phyloP scores from a whole-genome alignment of 2,113 vertebrate species.

The Turdus rufiventris region DNA sequence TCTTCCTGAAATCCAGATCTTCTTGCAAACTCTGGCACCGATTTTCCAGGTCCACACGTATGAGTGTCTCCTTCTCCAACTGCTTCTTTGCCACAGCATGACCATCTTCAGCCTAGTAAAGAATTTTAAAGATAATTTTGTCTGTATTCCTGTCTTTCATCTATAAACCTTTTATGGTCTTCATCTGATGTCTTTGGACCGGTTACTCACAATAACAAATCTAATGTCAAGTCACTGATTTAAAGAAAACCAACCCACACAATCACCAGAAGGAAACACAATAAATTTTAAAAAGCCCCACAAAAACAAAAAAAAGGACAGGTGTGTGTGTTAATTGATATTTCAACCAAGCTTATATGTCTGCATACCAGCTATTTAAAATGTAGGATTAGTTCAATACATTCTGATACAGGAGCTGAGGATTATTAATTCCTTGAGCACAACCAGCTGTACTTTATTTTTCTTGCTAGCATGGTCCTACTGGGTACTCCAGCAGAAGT shows the following conservation, averaged over 20 bases:
- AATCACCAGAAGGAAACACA: neutral
- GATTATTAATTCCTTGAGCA: neutral
- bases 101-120: constrained; percentile 84
- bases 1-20: constrained; percentile 94
- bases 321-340: neutral
- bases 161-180: neutral
- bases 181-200: neutral
- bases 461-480: neutral
- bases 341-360: neutral
- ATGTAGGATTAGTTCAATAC: neutral
- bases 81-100: constrained; percentile 91
- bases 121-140: neutral
- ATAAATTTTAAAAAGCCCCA: neutral
- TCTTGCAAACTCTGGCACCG: constrained; percentile 92
- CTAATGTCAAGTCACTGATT: neutral
- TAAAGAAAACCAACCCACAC: neutral
- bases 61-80: constrained; percentile 90
- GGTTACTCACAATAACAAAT: neutral
- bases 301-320: neutral
- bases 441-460: neutral
- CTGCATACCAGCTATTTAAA: neutral
- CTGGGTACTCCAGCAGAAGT: neutral
- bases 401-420: neutral
- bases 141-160: neutral
- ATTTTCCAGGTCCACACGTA: constrained; percentile 95